Evolutionary conservation across 2,888 invertebrate genomes (phyloP).

Genomic region (Brachyopa scutellaris): DNA sequence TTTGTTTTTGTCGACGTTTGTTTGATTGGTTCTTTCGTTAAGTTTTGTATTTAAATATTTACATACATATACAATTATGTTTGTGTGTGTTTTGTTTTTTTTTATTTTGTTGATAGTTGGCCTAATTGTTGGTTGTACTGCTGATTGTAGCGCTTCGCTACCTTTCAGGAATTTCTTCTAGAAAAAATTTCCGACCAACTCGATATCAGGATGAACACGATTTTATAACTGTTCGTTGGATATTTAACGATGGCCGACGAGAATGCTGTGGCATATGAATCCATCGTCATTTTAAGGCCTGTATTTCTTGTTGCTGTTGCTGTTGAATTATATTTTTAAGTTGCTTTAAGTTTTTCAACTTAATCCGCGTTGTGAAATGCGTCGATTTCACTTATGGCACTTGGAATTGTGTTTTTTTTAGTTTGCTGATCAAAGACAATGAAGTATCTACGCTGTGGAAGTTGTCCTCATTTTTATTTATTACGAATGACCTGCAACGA

Average conservation of each 20-base stretch:
- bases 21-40: conserved; percentile 59
- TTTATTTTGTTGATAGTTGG: conserved; percentile 8
- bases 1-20: conserved; percentile 27
- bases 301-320: neutral
- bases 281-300: conserved; percentile 59
- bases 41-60: conserved; percentile 42
- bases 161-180: conserved; percentile 68
- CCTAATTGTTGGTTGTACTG: conserved; percentile 23
- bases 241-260: conserved; percentile 43
- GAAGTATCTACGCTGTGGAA: neutral
- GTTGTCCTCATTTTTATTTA: conserved; percentile 3
- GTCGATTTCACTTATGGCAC: conserved; percentile 38
- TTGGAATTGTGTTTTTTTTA: conserved; percentile 1
- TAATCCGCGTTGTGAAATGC: conserved; percentile 3
- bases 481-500: conserved; percentile 11
- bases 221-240: conserved; percentile 49
- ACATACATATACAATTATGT: conserved; percentile 35
- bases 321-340: too few species aligned
- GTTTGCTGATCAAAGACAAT: neutral
- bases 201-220: conserved; percentile 46
- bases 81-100: conserved; percentile 7
- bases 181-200: conserved; percentile 59
- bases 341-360: conserved; percentile 1
- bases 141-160: conserved; percentile 36
- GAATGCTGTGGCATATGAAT: conserved; percentile 17